Evolutionary conservation across 2,797 vertebrate genomes (phyloP), one percentile per base, ranked within the genome.

Genomic region (Lates japonicus): DNA sequence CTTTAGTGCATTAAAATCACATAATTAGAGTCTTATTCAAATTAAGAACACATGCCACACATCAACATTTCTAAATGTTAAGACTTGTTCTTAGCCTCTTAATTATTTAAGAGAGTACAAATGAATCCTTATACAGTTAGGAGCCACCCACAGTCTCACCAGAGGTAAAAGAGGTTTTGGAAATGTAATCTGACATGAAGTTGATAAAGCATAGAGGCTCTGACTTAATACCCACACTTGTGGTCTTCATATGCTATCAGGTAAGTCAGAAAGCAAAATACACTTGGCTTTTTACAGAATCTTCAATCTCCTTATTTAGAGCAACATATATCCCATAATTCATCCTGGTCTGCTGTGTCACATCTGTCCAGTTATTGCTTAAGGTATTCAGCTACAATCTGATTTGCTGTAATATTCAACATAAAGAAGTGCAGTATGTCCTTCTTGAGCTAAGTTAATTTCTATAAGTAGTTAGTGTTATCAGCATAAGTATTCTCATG

Each of bases 11-110:
- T 14, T 51, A 71, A 39, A 33, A 41, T 64, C 7, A 22, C 19
- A 61, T 54, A 33, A 74, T 70, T 54, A 59, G 22, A 67, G 41
- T 42, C 51, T 6, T 35, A 29, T 35, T 69, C 33, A 17, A 77
- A 77, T 77, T 37, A 31, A 44, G 17, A 51, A 12, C 52, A 31
- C 8, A 37, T 12, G 17, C 25, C 42, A 39, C 19, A 49, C 0
- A 37, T 70, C 2, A 51, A 25, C 46, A 48, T 20, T 59, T 68
- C 20, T 33, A 62, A 17, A n/a, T 44, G 37, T 63, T 64, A 57
- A 66, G 64, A 72, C 12, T 39, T 63, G 31, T 8, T 37, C 10
- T 66, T 17, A 54, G 61, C 5, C 8, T 63, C 1, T 69, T 12
- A 60, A 64, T 41, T 0, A 70, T 76, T 46, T 51, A 59, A 35